A percentile compares a stretch with the other conserved stretches of the same genome.
Conservation (phyloP, 2,113 vertebrate species). For the Bos javanicus region DNA sequence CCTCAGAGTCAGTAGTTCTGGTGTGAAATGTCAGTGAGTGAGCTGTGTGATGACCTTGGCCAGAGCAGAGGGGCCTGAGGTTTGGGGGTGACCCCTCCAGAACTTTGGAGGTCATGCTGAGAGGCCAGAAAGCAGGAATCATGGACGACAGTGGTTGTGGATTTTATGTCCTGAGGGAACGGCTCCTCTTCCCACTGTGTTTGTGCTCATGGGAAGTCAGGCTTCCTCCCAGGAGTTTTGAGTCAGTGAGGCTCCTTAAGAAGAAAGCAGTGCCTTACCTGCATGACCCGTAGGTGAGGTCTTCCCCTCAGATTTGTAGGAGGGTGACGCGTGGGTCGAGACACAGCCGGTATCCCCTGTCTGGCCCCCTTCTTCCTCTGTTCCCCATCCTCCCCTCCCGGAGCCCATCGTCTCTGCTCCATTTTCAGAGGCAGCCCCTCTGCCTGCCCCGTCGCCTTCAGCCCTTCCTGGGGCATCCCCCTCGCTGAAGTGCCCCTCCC, state of each 20-base stretch:
- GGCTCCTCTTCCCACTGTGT: not conserved
- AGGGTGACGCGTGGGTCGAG: rapidly evolving
- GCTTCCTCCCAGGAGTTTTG: not conserved
- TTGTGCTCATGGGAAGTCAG: not conserved
- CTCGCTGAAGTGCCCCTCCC: rapidly evolving
- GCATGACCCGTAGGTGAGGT: not conserved
- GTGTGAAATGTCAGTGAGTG: not conserved
- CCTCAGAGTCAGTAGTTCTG: not conserved
- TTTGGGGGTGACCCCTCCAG: not conserved
- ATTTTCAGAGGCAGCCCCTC: not conserved
- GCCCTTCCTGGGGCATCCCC: not conserved
- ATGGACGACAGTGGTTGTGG: rapidly evolving
- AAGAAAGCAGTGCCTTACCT: not conserved
- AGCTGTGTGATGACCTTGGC: rapidly evolving
- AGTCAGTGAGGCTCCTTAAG: not conserved
- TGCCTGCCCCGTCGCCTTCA: not conserved
- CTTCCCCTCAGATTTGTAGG: not conserved
- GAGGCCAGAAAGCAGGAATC: not conserved
- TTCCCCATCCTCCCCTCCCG: rapidly evolving
- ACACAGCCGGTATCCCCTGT: rapidly evolving
- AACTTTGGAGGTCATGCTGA: not conserved
- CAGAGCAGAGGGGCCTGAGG: not conserved
- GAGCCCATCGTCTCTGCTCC: not conserved
- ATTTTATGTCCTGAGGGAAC: rapidly evolving
- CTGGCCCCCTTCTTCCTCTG: not conserved